Evolutionary conservation across 2,797 vertebrate genomes (phyloP).

Genomic region (Gymnopithys bicolor): DNA sequence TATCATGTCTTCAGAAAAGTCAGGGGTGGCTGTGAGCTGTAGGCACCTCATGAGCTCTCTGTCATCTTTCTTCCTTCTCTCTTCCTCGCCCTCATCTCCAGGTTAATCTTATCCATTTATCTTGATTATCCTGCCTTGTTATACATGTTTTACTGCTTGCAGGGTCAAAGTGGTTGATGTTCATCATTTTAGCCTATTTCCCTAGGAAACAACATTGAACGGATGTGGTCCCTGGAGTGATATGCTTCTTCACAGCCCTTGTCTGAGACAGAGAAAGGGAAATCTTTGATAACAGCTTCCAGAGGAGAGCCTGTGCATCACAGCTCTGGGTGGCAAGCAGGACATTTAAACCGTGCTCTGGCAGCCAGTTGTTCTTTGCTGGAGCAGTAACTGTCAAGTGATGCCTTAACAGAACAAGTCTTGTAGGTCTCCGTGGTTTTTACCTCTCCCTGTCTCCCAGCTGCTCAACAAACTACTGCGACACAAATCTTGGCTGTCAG

Average conservation of each 20-base stretch:
- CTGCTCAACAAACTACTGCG: not conserved
- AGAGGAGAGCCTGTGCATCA: not conserved
- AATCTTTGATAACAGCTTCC: not conserved
- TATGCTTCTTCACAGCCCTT: not conserved
- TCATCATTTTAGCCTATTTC: constrained; percentile 57
- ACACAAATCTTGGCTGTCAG: constrained; percentile 19
- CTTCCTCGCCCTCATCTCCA: not conserved
- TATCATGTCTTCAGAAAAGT: not conserved
- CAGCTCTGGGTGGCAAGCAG: not conserved
- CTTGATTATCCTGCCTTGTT: constrained; percentile 52
- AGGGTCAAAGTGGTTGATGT: constrained; percentile 18
- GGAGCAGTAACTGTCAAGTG: not conserved
- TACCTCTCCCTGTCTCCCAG: not conserved
- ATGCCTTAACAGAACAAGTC: not conserved
- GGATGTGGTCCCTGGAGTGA: constrained; percentile 7
- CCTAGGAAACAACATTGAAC: constrained; percentile 60
- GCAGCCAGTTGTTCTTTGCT: not conserved
- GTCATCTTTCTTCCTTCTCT: not conserved
- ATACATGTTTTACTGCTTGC: constrained; percentile 23
- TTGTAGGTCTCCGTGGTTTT: not conserved
- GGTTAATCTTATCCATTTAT: constrained; percentile 53
- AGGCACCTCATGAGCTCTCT: not conserved
- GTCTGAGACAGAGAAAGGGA: not conserved
- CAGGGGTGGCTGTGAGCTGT: not conserved
- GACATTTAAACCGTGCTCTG: not conserved